phyloP scores from a whole-genome alignment of 2,797 vertebrate genomes.

The Parotocinclus haroldoi region DNA sequence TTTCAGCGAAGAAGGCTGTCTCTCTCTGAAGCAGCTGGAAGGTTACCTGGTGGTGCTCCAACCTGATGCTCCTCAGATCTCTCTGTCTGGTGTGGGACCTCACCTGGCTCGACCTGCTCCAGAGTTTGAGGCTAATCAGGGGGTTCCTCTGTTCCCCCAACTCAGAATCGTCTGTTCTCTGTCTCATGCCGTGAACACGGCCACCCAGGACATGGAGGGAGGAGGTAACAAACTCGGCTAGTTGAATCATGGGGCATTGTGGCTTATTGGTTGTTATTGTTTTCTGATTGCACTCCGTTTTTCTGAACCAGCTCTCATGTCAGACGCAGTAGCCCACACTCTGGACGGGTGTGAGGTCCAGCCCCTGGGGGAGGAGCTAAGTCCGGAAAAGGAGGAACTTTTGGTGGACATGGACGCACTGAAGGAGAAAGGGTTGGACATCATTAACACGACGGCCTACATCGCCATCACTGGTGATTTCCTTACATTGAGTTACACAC shows the following conservation, averaged over 20 bases:
- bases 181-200: conserved; percentile 83
- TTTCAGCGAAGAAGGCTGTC: conserved; percentile 94
- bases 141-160: conserved; percentile 87
- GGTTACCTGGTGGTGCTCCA: conserved; percentile 96
- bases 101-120: conserved; percentile 85
- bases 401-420: conserved; percentile 84
- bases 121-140: conserved; percentile 84
- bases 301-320: conserved; percentile 77
- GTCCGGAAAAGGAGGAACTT: conserved; percentile 87
- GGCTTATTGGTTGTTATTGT: no score
- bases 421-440: conserved; percentile 88
- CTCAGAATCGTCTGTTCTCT: conserved; percentile 92
- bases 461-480: conserved; percentile 84
- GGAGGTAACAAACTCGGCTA: conserved; percentile 63
- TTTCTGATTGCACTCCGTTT: conserved; percentile 1
- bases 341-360: conserved; percentile 95
- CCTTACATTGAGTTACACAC: neutral
- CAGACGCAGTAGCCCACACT: conserved; percentile 96
- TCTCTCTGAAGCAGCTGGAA: conserved; percentile 90
- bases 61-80: conserved; percentile 94
- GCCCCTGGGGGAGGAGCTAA: conserved; percentile 89
- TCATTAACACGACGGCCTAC: conserved; percentile 93
- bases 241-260: no score
- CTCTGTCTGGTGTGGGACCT: conserved; percentile 86
- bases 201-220: conserved; percentile 87